Evolutionary conservation across 2,888 invertebrate species (phyloP).

Genomic region (Acanthoscelides obtectus): DNA sequence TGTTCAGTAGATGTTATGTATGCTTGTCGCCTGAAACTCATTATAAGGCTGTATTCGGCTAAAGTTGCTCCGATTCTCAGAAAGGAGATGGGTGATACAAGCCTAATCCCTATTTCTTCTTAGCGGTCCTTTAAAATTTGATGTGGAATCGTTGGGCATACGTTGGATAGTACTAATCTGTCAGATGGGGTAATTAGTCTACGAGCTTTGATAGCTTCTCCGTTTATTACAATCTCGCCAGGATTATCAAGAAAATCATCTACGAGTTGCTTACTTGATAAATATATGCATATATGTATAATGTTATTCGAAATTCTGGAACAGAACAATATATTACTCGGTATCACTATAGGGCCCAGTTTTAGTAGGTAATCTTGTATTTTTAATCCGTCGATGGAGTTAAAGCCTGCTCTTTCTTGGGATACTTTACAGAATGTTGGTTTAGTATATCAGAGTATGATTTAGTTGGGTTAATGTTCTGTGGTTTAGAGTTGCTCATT

Average conservation of each 20-base stretch:
- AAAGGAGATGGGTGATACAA: slow-evolving; percentile 20
- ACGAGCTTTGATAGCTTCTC: slow-evolving; percentile 13
- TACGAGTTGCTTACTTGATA: slow-evolving; percentile 15
- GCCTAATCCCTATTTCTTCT: slow-evolving; percentile 15
- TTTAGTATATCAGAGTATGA: slow-evolving; percentile 9
- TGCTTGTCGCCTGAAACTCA: slow-evolving; percentile 25
- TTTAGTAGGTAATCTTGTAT: too few relatives aligned
- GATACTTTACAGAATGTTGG: slow-evolving; percentile 6
- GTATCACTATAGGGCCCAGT: slow-evolving; percentile 11
- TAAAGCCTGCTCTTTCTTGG: slow-evolving; percentile 12
- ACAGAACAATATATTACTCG: slow-evolving; percentile 16
- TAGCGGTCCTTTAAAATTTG: slow-evolving; percentile 15
- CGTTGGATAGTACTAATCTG: slow-evolving; percentile 29
- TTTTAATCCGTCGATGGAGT: slow-evolving; percentile 5
- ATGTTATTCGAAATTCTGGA: slow-evolving; percentile 24
- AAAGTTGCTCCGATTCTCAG: too few relatives aligned
- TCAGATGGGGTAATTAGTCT: slow-evolving; percentile 23
- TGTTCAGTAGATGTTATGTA: slow-evolving; percentile 13
- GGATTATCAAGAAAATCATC: slow-evolving; percentile 18
- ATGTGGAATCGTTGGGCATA: slow-evolving; percentile 25
- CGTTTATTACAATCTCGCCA: slow-evolving; percentile 11
- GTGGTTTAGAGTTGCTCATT: background rate
- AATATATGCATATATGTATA: slow-evolving; percentile 25
- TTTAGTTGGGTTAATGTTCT: background rate
- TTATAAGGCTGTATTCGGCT: too few relatives aligned